These are phyloP conservation scores for Agrochola lychnidis DNA, from an alignment of 2,888 invertebrate genomes.

Conservation along the genomic window DNA sequence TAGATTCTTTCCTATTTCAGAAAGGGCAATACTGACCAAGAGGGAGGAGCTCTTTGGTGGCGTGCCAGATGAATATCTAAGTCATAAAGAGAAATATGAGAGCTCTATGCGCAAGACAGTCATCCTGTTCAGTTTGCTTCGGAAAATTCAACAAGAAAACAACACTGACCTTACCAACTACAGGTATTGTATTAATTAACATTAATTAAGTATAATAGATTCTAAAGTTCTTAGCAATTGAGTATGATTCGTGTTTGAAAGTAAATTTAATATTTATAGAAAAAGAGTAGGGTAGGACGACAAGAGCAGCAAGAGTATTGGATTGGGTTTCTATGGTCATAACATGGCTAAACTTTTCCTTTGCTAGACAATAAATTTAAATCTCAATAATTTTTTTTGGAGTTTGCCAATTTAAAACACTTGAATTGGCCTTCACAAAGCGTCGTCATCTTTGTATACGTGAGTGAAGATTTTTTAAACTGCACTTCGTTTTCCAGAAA, in stretches of 20 bases:
- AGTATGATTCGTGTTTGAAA: not conserved
- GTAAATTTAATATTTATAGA: not conserved
- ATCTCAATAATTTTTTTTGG: too few relatives aligned
- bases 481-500: slow-evolving; percentile 76
- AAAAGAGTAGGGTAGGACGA: not conserved
- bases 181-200: slow-evolving; percentile 85
- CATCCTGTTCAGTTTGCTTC: slow-evolving; percentile 91
- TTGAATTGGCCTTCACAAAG: not conserved
- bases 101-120: slow-evolving; percentile 93
- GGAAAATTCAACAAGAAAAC: slow-evolving; percentile 91
- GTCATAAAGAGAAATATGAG: slow-evolving; percentile 96
- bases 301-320: not conserved
- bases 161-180: slow-evolving; percentile 93
- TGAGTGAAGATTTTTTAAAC: not conserved
- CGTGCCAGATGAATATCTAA: slow-evolving; percentile 93
- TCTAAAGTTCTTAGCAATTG: not conserved
- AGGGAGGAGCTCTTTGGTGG: slow-evolving; percentile 90
- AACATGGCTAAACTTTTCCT: not conserved
- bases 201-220: not conserved
- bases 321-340: not conserved
- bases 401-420: not conserved
- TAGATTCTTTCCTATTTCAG: slow-evolving; percentile 69
- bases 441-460: not conserved
- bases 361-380: too few relatives aligned
- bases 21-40: slow-evolving; percentile 82